These are phyloP conservation scores for Apodemus sylvaticus DNA, from an alignment of 2,113 vertebrate species.

Conservation along the genomic window DNA sequence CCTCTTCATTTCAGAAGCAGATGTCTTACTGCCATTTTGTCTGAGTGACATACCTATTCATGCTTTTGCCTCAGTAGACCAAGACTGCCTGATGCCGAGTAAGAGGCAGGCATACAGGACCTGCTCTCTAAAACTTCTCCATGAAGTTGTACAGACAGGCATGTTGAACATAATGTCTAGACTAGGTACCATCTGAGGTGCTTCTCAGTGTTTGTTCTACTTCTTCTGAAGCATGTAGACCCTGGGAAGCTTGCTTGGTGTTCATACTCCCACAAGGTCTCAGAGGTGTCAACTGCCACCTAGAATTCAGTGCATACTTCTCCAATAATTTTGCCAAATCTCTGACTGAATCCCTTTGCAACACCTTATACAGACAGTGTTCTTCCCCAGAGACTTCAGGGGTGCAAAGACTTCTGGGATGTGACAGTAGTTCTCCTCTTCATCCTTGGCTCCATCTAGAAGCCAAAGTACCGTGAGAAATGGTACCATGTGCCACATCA, in stretches of 20 bases:
- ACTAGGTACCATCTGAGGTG: neutral
- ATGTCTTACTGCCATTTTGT: neutral
- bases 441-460: neutral
- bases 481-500: fast-evolving
- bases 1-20: neutral
- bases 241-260: neutral
- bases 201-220: neutral
- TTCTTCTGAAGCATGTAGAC: neutral
- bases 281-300: neutral
- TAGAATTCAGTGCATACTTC: neutral
- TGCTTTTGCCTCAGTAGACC: neutral
- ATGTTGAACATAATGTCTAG: neutral
- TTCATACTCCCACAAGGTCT: neutral
- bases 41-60: neutral
- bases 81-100: neutral
- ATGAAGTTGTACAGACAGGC: neutral
- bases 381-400: neutral
- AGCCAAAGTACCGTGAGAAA: neutral
- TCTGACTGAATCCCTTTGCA: neutral
- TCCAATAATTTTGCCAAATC: neutral
- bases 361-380: neutral
- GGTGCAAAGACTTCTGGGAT: neutral
- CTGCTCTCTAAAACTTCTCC: neutral
- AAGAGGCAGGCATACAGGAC: neutral
- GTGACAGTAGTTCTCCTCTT: fast-evolving